Conservation (phyloP, 2,113 vertebrate genomes). For the Poeciliopsis retropinna region DNA sequence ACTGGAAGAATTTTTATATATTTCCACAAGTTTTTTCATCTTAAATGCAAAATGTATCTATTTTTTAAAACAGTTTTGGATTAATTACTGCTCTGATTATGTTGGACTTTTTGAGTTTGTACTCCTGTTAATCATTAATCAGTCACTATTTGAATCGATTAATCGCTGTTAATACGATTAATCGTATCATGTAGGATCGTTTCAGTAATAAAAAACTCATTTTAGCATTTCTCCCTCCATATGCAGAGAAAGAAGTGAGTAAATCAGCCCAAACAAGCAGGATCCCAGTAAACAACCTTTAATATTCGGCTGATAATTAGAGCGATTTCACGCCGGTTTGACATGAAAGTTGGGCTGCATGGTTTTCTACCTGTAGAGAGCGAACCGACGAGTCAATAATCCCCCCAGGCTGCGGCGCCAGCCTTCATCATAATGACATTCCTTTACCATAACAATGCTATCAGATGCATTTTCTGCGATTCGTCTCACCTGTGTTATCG, state of each 20-base stretch:
- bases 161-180: too few relatives aligned
- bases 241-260: constrained; percentile 51
- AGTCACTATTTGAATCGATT: too few relatives aligned
- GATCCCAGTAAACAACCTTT: constrained; percentile 60
- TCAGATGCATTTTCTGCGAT: constrained; percentile 76
- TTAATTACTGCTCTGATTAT: too few relatives aligned
- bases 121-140: too few relatives aligned
- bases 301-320: constrained; percentile 70
- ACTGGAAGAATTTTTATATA: too few relatives aligned
- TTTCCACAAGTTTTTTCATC: too few relatives aligned
- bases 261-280: constrained; percentile 49
- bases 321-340: constrained; percentile 61
- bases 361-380: constrained; percentile 38
- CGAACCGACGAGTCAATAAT: constrained; percentile 18
- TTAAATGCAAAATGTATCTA: too few relatives aligned
- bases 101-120: too few relatives aligned
- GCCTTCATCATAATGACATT: constrained; percentile 63
- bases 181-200: too few relatives aligned
- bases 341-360: not conserved
- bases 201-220: too few relatives aligned
- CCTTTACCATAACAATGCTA: constrained; percentile 75
- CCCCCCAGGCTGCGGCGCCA: constrained; percentile 12
- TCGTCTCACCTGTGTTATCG: constrained; percentile 82
- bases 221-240: constrained; percentile 13
- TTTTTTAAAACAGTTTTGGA: too few relatives aligned